Conservation (phyloP, 2,888 invertebrate species). For the Drosophila mimica region DNA sequence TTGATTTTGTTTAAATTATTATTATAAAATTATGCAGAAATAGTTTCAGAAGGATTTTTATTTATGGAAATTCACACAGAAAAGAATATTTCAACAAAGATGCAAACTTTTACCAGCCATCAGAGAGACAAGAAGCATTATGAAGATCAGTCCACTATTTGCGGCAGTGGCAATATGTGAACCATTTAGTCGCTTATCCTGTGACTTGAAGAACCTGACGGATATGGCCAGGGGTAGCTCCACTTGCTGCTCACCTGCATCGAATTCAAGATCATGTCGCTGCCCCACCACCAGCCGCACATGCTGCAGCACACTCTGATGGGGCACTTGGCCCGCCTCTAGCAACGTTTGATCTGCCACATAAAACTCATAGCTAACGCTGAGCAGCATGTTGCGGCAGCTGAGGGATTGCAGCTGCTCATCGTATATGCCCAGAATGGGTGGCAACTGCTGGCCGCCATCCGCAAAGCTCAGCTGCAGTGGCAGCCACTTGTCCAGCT, state of each 20-base stretch:
- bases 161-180: not conserved
- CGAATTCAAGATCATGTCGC: conserved; percentile 82
- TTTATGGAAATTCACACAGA: not conserved
- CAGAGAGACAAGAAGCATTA: not conserved
- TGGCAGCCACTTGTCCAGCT: conserved; percentile 73
- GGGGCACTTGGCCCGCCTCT: conserved; percentile 39
- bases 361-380: conserved; percentile 80
- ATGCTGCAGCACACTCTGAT: conserved; percentile 78
- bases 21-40: not conserved
- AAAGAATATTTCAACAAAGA: not conserved
- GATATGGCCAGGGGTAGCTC: conserved; percentile 80
- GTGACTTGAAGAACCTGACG: conserved; percentile 80
- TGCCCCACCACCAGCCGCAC: conserved; percentile 76
- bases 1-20: not conserved
- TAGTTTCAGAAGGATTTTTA: not conserved
- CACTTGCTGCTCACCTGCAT: conserved; percentile 70
- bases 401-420: conserved; percentile 70
- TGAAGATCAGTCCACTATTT: not conserved
- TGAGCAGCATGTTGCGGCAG: conserved; percentile 83
- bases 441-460: conserved; percentile 29
- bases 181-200: conserved; percentile 13
- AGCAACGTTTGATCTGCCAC: conserved; percentile 54
- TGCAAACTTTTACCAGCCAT: not conserved
- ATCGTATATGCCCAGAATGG: conserved; percentile 67
- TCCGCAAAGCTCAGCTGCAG: conserved; percentile 64